Base-by-base conservation (phyloP, 2,113 vertebrate genomes). In the Lamprotornis superbus region DNA sequence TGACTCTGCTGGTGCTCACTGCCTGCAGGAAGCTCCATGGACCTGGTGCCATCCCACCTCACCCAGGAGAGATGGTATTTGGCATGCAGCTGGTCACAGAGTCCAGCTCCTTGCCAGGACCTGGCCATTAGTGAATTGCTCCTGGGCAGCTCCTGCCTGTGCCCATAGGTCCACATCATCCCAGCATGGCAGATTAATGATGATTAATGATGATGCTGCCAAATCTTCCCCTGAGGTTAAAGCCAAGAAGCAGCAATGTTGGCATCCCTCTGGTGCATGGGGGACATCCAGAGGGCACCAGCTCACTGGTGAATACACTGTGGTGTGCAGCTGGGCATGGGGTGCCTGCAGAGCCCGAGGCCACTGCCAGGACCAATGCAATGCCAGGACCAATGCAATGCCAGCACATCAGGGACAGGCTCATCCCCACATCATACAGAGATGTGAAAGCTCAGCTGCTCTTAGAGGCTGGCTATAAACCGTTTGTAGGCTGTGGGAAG, bases 341-440 rank as follows among this genome's bases (percentile, higher is more conserved):
- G 46, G 59, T 3, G 5, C 31, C 42, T 12, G 13, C 37, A 75
- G 65, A 87, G 31, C 52, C 42, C 52, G 65, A 64, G n/a, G 47
- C 28, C 65, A 44, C 70, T 88, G 69, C 46, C 65, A 78, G 39
- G 15, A 79, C 20, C 56, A 22, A 42, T 2, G 2, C 0, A 1
- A 1, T 1, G 6, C 46, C 2, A 9, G 30, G n/a, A n/a, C 20
- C 56, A 22, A 42, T 2, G 2, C 0, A 1, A 1, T 1, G 6
- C 46, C 2, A 9, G 30, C 53, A 89, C 30, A 9, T 25, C 0
- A 7, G 28, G 61, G 65, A 68, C 61, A 46, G 50, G n/a, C 63
- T 83, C 59, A 81, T 39, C 35, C 40, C 23, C 55, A 23, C 53
- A 24, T 50, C 59, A 31, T 46, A n/a, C 1, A 7, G 8, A 0